These are phyloP conservation scores for Sialia sialis DNA, from an alignment of 2,113 vertebrate genomes.

Conservation along the genomic window DNA sequence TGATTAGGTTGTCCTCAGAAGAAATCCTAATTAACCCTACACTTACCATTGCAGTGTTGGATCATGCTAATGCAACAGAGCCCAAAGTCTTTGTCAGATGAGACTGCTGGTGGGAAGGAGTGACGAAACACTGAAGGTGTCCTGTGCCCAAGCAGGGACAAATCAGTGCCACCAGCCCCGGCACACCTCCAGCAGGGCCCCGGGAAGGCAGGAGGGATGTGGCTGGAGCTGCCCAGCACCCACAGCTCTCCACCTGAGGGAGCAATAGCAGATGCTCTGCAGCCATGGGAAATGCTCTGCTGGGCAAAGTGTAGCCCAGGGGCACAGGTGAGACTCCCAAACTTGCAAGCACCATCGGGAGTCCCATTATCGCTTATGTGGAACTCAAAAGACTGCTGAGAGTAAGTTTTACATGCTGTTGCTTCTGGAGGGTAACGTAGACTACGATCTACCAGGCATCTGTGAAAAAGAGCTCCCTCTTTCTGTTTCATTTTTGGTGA, in stretches of 20 bases:
- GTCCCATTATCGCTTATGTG: neutral
- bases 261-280: neutral
- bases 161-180: fast-evolving
- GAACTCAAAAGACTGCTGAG: neutral
- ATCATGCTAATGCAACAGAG: neutral
- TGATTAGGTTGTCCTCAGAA: neutral
- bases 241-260: neutral
- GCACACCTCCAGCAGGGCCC: no score
- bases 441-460: neutral
- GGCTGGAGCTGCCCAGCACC: neutral
- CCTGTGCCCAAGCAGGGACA: fast-evolving
- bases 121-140: fast-evolving
- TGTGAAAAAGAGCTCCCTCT: neutral
- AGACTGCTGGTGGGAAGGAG: fast-evolving
- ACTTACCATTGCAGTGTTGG: neutral
- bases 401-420: neutral
- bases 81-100: neutral
- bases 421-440: neutral
- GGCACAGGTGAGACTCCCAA: neutral
- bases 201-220: fast-evolving
- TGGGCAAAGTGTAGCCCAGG: neutral
- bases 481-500: neutral
- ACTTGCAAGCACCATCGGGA: neutral
- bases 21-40: neutral
- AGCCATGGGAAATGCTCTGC: neutral